Conservation (phyloP, 37 sponge, comb jelly and placozoan genomes). For the Eunapius fragilis region DNA sequence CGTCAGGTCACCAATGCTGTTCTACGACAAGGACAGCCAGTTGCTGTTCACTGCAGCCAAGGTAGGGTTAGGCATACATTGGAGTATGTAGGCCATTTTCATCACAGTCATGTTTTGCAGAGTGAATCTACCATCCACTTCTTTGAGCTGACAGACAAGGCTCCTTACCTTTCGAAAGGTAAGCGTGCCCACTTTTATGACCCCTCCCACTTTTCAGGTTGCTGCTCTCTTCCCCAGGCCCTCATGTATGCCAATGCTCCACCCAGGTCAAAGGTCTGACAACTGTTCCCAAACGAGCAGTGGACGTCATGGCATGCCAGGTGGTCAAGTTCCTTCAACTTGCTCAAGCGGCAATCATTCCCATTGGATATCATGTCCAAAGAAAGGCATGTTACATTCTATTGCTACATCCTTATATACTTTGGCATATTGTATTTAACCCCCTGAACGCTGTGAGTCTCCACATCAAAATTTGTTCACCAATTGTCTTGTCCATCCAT, state of each 20-base stretch:
- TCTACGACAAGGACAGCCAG: constrained; percentile 85
- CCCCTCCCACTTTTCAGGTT: not conserved
- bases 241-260: constrained; percentile 38
- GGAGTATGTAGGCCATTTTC: not conserved
- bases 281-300: constrained; percentile 80
- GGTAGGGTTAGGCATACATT: constrained; percentile 32
- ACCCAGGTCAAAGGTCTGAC: constrained; percentile 64
- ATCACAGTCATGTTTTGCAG: not conserved
- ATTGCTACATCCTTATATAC: no score
- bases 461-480: no score
- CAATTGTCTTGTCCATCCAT: no score
- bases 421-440: not conserved
- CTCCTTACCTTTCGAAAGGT: constrained; percentile 54
- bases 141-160: constrained; percentile 54
- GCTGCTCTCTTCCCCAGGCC: constrained; percentile 33
- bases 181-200: not conserved
- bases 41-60: constrained; percentile 74
- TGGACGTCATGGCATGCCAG: constrained; percentile 85
- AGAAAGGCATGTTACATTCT: constrained; percentile 62
- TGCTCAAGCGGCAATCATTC: constrained; percentile 73
- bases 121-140: constrained; percentile 58
- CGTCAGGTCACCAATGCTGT: constrained; percentile 64
- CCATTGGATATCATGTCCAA: constrained; percentile 76
- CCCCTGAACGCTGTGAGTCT: no score
- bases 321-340: constrained; percentile 75